Percentiles rank a stretch among this genome's conserved stretches.
phyloP scores from a whole-genome alignment of 2,888 invertebrate genomes.

The Hydropsyche betteni region DNA sequence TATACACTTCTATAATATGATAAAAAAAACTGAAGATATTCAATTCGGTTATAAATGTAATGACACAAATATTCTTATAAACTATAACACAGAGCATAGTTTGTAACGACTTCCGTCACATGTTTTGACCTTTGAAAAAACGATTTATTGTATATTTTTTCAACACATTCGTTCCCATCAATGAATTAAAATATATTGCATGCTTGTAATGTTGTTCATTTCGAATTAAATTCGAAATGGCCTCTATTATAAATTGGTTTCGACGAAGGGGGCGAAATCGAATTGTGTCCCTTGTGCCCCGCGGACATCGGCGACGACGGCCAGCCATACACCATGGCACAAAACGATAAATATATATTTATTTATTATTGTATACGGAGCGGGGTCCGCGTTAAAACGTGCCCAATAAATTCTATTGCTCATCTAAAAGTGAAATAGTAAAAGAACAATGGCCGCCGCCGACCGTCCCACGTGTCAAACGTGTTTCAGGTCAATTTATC shows the following conservation, averaged over 20 bases:
- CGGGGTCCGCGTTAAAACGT: slow-evolving; percentile 28
- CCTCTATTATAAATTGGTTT: background rate
- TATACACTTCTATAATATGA: too few relatives aligned
- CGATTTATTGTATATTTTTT: too few relatives aligned
- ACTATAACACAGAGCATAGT: too few relatives aligned
- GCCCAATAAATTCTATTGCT: slow-evolving; percentile 44
- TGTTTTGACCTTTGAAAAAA: too few relatives aligned
- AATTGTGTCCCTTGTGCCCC: background rate
- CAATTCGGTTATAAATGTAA: too few relatives aligned
- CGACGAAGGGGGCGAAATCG: slow-evolving; percentile 11
- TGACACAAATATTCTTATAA: too few relatives aligned
- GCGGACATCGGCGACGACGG: background rate
- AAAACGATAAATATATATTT: background rate
- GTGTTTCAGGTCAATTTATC: slow-evolving; percentile 33
- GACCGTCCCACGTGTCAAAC: slow-evolving; percentile 28
- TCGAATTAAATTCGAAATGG: slow-evolving; percentile 7
- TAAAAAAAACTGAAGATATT: too few relatives aligned
- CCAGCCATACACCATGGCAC: too few relatives aligned
- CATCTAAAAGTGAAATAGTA: slow-evolving; percentile 45
- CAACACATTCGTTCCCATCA: too few relatives aligned
- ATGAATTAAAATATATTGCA: too few relatives aligned
- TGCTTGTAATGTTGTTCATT: too few relatives aligned
- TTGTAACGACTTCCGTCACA: too few relatives aligned
- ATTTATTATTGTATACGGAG: slow-evolving; percentile 5
- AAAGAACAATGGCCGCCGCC: slow-evolving; percentile 38